These are phyloP conservation scores for Linnaemya tessellans DNA, from an alignment of 2,888 invertebrate genomes.

Conservation along the genomic window DNA sequence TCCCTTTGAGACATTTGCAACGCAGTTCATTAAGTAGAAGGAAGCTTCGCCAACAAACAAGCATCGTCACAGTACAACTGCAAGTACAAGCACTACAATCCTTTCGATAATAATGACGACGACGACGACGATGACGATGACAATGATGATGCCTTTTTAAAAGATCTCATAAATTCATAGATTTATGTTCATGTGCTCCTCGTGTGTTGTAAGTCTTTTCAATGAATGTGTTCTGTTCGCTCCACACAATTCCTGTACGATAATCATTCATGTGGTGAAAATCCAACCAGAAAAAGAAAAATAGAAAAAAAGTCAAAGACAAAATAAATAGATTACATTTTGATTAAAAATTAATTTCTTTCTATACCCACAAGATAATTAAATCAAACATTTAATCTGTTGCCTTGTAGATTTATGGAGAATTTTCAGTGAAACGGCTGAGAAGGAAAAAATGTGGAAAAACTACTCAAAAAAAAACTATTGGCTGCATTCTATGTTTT, in stretches of 20 bases:
- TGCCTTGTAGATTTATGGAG: not conserved
- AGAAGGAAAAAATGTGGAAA: conserved; percentile 14
- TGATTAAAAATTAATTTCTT: conserved; percentile 69
- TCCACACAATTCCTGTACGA: conserved; percentile 11
- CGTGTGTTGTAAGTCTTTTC: conserved; percentile 6
- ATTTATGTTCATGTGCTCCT: not conserved
- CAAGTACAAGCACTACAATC: conserved; percentile 43
- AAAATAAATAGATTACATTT: conserved; percentile 65
- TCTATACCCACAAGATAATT: conserved; percentile 47
- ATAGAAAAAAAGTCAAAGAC: not conserved
- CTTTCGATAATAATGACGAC: conserved; percentile 47
- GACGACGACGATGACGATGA: conserved; percentile 27
- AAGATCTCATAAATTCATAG: conserved; percentile 64
- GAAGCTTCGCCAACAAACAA: conserved; percentile 24
- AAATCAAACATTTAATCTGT: conserved; percentile 56
- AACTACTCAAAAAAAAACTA: not conserved
- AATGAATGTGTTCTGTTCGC: conserved; percentile 31
- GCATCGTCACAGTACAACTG: conserved; percentile 10
- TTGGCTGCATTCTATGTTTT: not conserved
- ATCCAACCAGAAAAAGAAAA: conserved; percentile 3
- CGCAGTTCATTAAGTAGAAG: conserved; percentile 67
- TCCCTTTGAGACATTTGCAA: conserved; percentile 71
- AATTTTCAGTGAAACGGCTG: not conserved
- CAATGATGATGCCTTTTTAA: conserved; percentile 42
- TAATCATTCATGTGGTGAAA: conserved; percentile 20